Conservation (phyloP, 2,888 invertebrate species). For the Parapristionchus giblindavisi region DNA sequence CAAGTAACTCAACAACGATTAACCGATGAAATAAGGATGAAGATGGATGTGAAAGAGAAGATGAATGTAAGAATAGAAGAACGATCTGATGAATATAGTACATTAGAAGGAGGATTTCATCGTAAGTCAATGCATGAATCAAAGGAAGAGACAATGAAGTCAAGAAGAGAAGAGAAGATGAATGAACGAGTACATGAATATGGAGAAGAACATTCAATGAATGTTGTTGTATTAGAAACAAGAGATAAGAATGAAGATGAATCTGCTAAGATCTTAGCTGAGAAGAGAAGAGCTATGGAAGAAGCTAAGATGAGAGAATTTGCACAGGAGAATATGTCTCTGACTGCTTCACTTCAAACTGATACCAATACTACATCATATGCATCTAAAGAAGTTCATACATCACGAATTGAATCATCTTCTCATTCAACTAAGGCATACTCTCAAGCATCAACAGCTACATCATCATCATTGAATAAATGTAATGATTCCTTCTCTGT, state of each 20-base stretch:
- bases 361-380: neutral
- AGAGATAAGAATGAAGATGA: constrained; percentile 41
- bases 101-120: constrained; percentile 17
- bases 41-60: constrained; percentile 27
- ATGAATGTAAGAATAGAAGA: neutral
- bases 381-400: constrained; percentile 15
- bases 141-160: constrained; percentile 13
- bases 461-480: constrained; percentile 11
- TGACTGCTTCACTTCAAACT: constrained; percentile 2
- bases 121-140: neutral
- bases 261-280: neutral
- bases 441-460: neutral
- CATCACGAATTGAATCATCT: constrained; percentile 13
- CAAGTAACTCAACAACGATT: constrained; percentile 20
- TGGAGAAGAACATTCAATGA: constrained; percentile 50
- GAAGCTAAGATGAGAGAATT: constrained; percentile 4
- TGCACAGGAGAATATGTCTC: constrained; percentile 20
- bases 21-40: constrained; percentile 26
- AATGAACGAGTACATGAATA: constrained; percentile 46
- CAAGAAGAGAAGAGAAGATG: constrained; percentile 1
- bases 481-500: constrained; percentile 16
- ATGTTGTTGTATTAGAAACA: constrained; percentile 53
- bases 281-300: neutral
- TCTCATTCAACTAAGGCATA: constrained; percentile 14
- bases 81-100: constrained; percentile 20